These are phyloP conservation scores for Bucco capensis DNA, from an alignment of 2,113 vertebrate species.

Conservation along the genomic window DNA sequence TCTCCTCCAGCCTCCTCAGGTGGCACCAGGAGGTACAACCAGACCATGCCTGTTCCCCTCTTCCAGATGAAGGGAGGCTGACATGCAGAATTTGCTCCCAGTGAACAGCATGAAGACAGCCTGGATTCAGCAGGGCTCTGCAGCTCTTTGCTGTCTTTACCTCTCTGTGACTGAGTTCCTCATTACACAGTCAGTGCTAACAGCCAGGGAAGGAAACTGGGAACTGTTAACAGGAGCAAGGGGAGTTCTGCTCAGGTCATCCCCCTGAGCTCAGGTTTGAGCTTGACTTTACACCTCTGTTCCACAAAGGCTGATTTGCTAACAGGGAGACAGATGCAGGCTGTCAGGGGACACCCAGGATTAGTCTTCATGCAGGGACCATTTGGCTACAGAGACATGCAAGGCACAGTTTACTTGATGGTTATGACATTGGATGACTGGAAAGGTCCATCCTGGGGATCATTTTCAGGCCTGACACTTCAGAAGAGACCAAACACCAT, in stretches of 20 bases:
- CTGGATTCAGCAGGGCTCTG: background rate
- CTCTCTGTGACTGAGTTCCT: background rate
- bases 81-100: background rate
- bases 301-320: background rate
- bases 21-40: background rate
- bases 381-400: background rate
- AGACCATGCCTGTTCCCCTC: rapidly evolving
- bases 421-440: rapidly evolving
- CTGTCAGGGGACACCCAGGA: background rate
- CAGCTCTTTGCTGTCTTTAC: background rate
- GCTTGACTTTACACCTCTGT: background rate
- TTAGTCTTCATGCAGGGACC: background rate
- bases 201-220: background rate
- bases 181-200: background rate
- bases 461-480: background rate
- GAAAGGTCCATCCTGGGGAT: background rate
- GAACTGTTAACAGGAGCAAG: background rate
- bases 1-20: background rate
- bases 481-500: background rate
- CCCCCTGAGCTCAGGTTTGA: background rate
- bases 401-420: background rate
- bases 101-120: background rate
- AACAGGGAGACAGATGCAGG: background rate
- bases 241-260: background rate
- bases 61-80: background rate